phyloP scores from a whole-genome alignment of 92 coral and sea anemone species.

The Porites divaricata region DNA sequence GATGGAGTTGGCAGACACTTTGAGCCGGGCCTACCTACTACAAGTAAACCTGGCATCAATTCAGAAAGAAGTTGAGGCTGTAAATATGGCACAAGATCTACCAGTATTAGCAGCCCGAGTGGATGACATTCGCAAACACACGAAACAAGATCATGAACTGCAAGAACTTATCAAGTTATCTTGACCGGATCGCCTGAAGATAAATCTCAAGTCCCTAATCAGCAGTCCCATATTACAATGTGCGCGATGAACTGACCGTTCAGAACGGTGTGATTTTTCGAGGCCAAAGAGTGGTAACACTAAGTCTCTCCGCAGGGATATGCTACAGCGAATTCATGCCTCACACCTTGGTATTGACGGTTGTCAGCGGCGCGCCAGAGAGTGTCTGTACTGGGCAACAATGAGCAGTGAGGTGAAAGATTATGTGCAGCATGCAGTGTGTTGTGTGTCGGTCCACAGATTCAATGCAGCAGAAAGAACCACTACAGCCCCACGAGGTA shows the following conservation, averaged over 20 bases:
- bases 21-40: conserved; percentile 23
- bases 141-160: conserved; percentile 22
- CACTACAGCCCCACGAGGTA: not conserved
- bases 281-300: conserved; percentile 46
- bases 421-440: not conserved
- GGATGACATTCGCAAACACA: conserved; percentile 42
- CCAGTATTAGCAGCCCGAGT: conserved; percentile 18
- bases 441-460: not conserved
- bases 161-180: conserved; percentile 27
- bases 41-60: not conserved
- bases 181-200: conserved; percentile 45
- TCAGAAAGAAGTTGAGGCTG: conserved; percentile 10
- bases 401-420: not conserved
- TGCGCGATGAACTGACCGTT: conserved; percentile 41
- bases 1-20: not conserved
- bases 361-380: not conserved
- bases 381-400: not conserved
- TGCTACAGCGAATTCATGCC: not conserved
- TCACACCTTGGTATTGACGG: not conserved
- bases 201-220: conserved; percentile 28
- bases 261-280: conserved; percentile 42
- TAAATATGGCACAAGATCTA: conserved; percentile 34
- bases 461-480: conserved; percentile 16
- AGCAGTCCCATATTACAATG: conserved; percentile 37
- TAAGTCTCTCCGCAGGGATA: not conserved